Evolutionary conservation across 1,140 invertebrate species (phyloP).

Genomic region (Reticulitermes speratus): DNA sequence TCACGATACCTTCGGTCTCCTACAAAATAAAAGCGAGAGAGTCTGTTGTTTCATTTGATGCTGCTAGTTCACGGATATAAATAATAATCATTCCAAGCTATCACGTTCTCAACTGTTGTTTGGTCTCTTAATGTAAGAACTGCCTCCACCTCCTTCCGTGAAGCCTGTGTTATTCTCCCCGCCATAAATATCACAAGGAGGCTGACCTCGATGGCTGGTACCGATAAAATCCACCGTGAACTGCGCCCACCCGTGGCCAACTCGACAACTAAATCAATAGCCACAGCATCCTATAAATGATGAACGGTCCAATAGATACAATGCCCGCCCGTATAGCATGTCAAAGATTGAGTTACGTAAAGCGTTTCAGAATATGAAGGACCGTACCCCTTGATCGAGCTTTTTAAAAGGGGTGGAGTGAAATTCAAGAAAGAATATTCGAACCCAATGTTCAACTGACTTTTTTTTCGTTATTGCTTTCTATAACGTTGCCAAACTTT

Average conservation of each 20-base stretch:
- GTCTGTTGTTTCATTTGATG: not conserved
- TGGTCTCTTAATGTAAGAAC: not conserved
- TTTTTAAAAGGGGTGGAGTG: not conserved
- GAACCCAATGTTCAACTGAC: no score
- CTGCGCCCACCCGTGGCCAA: conserved; percentile 9
- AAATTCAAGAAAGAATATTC: not conserved
- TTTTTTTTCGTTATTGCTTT: no score
- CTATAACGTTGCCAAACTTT: no score
- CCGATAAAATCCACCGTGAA: conserved; percentile 1
- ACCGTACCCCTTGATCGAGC: not conserved
- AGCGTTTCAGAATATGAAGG: not conserved
- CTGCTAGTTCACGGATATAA: not conserved
- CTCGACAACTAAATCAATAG: conserved; percentile 12
- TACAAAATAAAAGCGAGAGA: no score
- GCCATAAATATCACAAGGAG: conserved; percentile 2
- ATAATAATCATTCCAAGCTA: conserved; percentile 3
- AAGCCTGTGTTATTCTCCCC: not conserved
- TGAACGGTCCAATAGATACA: conserved; percentile 3
- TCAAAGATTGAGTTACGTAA: not conserved
- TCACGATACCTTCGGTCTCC: no score
- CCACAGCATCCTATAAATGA: conserved; percentile 11
- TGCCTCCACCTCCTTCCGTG: not conserved
- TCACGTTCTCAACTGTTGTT: not conserved
- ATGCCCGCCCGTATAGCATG: not conserved
- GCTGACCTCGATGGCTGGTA: not conserved